Percentiles rank a stretch among this genome's conserved stretches.
phyloP scores from a whole-genome alignment of 2,888 invertebrate genomes.

The Zygogramma bicolorata region DNA sequence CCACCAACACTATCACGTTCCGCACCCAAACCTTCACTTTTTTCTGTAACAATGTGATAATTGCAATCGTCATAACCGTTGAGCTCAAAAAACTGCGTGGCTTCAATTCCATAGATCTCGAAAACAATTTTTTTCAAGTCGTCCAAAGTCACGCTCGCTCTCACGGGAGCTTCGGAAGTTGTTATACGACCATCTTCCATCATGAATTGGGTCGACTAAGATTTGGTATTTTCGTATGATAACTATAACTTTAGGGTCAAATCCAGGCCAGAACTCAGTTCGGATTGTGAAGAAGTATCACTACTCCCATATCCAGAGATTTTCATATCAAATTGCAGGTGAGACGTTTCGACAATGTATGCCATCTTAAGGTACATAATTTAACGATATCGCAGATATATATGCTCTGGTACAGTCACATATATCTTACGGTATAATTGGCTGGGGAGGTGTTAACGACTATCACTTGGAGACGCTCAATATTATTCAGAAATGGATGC shows the following conservation, averaged over 20 bases:
- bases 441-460: too few species aligned
- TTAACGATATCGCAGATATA: too few species aligned
- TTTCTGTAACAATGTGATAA: slow-evolving; percentile 73
- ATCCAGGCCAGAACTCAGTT: not conserved
- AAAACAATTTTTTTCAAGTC: slow-evolving; percentile 70
- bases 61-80: slow-evolving; percentile 86
- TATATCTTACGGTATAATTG: too few species aligned
- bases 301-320: too few species aligned
- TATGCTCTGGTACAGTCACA: too few species aligned
- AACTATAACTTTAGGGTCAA: not conserved
- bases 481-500: too few species aligned
- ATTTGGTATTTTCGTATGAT: too few species aligned
- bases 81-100: slow-evolving; percentile 71
- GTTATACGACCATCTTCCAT: not conserved
- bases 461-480: too few species aligned
- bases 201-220: not conserved
- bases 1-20: slow-evolving; percentile 65
- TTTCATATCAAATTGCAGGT: too few species aligned
- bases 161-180: slow-evolving; percentile 71
- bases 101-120: slow-evolving; percentile 74
- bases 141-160: slow-evolving; percentile 70
- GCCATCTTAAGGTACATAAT: too few species aligned
- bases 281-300: too few species aligned
- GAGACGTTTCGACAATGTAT: too few species aligned
- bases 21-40: not conserved